These are phyloP conservation scores for Pegoplata infirma DNA, from an alignment of 2,888 invertebrate genomes.

Conservation along the genomic window DNA sequence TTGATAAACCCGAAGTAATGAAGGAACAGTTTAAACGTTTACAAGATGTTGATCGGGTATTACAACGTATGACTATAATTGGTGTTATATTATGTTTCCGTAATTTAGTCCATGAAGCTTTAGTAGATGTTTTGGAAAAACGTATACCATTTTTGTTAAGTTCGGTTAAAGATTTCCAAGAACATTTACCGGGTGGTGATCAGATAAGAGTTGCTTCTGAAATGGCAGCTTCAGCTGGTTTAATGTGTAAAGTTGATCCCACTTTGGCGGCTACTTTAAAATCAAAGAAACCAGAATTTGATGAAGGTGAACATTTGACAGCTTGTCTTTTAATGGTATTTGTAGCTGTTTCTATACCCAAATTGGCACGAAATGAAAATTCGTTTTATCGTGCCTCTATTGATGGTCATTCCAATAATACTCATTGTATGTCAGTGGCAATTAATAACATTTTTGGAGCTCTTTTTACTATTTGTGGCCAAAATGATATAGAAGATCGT, in stretches of 20 bases:
- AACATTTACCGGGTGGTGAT: conserved; percentile 93
- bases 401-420: conserved; percentile 98
- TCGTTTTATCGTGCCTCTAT: conserved; percentile 92
- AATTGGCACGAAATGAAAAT: conserved; percentile 92
- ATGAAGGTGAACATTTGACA: conserved; percentile 94
- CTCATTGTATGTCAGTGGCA: conserved; percentile 98
- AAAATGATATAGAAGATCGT: conserved; percentile 97
- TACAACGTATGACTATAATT: conserved; percentile 98
- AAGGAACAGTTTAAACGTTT: conserved; percentile 95
- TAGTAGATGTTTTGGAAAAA: conserved; percentile 94
- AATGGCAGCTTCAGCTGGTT: conserved; percentile 97
- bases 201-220: conserved; percentile 95
- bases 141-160: conserved; percentile 97
- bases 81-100: conserved; percentile 98
- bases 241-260: conserved; percentile 96
- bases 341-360: conserved; percentile 97
- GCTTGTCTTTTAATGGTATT: conserved; percentile 99
- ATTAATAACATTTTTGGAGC: conserved; percentile 98
- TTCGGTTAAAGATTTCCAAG: conserved; percentile 95
- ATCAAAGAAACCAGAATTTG: conserved; percentile 91
- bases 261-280: conserved; percentile 93
- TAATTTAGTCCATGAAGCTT: conserved; percentile 94
- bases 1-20: conserved; percentile 99
- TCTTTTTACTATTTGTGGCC: conserved; percentile 96
- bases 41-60: conserved; percentile 94